phyloP scores from a whole-genome alignment of 1,140 invertebrate species.

The Macrobrachium rosenbergii region DNA sequence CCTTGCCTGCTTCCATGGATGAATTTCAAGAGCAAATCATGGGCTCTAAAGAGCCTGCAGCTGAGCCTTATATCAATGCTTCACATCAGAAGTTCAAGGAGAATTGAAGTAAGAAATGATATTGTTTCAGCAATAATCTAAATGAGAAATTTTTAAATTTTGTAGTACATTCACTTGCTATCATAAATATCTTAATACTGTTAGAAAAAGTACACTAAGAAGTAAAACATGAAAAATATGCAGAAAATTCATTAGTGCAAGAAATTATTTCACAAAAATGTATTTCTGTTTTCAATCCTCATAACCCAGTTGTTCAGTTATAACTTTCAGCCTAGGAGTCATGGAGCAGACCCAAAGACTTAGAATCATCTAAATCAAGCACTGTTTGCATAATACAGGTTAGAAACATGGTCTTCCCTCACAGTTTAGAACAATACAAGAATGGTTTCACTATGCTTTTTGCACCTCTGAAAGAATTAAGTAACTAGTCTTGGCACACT shows the following conservation, averaged over 20 bases:
- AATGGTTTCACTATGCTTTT: slow-evolving; percentile 98
- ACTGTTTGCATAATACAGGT: slow-evolving; percentile 95
- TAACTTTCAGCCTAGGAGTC: slow-evolving; percentile 90
- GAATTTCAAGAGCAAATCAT: slow-evolving; percentile 96
- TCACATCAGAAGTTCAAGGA: slow-evolving; percentile 94
- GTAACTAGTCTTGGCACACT: too few species aligned
- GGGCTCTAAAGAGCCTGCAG: slow-evolving; percentile 95
- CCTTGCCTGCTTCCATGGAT: slow-evolving; percentile 96
- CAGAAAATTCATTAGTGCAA: not conserved
- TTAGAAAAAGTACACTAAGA: too few species aligned
- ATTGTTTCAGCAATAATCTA: too few species aligned
- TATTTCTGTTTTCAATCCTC: slow-evolving; percentile 33
- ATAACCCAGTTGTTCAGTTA: slow-evolving; percentile 74
- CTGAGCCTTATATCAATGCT: slow-evolving; percentile 95
- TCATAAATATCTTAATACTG: too few species aligned
- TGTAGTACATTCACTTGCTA: too few species aligned
- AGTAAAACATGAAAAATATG: too few species aligned
- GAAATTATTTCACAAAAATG: not conserved
- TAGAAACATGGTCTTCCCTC: slow-evolving; percentile 91
- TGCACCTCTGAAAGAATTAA: slow-evolving; percentile 90
- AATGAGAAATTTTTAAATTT: too few species aligned
- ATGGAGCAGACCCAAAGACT: slow-evolving; percentile 67
- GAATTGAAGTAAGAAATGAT: slow-evolving; percentile 75
- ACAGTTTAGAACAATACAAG: slow-evolving; percentile 92
- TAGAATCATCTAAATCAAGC: too few species aligned